phyloP scores from a whole-genome alignment of 2,888 invertebrate species.

The Alviniconcha strummeri region DNA sequence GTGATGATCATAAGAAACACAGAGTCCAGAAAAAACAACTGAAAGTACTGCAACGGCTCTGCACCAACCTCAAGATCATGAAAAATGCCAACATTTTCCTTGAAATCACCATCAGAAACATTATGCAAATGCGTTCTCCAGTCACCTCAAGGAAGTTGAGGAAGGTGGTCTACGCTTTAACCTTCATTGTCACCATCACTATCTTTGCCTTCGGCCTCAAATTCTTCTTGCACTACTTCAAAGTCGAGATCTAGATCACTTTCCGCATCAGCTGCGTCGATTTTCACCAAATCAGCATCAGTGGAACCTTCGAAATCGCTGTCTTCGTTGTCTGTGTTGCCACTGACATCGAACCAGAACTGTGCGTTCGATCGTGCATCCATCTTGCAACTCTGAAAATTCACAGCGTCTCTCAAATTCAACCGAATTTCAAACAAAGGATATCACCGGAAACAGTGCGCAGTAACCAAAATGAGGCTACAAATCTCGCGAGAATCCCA shows the following conservation, averaged over 20 bases:
- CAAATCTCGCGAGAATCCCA: not conserved
- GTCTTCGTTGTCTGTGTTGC: not conserved
- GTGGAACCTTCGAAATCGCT: not conserved
- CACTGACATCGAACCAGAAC: not conserved
- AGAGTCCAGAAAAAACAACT: constrained; percentile 5
- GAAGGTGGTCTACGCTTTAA: not conserved
- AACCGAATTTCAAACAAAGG: not conserved
- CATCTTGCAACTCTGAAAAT: constrained; percentile 10
- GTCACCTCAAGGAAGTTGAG: not conserved
- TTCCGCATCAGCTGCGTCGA: not conserved
- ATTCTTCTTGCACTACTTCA: not conserved
- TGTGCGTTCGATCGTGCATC: not conserved
- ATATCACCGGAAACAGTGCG: no score
- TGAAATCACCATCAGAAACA: not conserved
- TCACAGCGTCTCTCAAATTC: not conserved
- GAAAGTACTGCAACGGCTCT: constrained; percentile 10
- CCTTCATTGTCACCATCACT: constrained; percentile 1
- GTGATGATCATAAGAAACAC: not conserved
- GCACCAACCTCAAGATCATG: constrained; percentile 1
- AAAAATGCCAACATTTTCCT: not conserved
- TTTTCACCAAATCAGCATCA: not conserved
- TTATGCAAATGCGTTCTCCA: not conserved
- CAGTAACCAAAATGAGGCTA: not conserved
- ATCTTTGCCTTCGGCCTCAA: not conserved
- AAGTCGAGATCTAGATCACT: constrained; percentile 15